phyloP scores from a whole-genome alignment of 2,113 vertebrate genomes.

The Microtus pennsylvanicus region DNA sequence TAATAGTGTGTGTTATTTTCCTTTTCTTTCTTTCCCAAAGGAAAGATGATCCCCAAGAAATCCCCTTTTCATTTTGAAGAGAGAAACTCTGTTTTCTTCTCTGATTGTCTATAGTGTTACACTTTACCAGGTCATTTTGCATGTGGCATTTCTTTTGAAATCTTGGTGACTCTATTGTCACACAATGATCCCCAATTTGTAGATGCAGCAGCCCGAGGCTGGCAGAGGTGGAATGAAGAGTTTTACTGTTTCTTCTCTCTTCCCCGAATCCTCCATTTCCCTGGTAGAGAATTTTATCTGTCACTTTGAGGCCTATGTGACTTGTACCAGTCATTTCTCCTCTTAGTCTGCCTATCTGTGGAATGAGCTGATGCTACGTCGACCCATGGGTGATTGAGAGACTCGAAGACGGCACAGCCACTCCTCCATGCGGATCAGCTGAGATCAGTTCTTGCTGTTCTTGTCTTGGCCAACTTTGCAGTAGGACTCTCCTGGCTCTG shows the following conservation, averaged over 20 bases:
- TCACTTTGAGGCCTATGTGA: neutral
- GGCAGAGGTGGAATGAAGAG: neutral
- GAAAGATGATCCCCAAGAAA: neutral
- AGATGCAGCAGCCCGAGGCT: neutral
- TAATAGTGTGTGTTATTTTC: neutral
- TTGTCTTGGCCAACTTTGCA: neutral
- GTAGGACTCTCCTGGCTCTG: neutral
- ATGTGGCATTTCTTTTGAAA: neutral
- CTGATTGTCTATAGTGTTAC: neutral
- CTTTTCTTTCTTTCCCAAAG: neutral
- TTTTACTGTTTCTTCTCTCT: neutral
- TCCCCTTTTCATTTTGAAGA: slow-evolving; percentile 13
- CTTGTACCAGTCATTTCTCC: neutral
- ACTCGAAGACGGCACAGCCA: neutral
- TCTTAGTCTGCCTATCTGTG: slow-evolving; percentile 17
- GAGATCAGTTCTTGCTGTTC: neutral
- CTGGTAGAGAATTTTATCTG: neutral
- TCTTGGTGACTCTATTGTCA: neutral
- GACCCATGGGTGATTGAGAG: neutral
- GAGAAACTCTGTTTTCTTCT: neutral
- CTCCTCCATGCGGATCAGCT: neutral
- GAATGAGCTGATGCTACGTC: neutral
- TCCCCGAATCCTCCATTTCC: neutral
- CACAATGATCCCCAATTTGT: neutral
- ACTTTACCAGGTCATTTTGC: neutral